Evolutionary conservation across 2,113 vertebrate genomes (phyloP).

Genomic region (Phyllostomus discolor): DNA sequence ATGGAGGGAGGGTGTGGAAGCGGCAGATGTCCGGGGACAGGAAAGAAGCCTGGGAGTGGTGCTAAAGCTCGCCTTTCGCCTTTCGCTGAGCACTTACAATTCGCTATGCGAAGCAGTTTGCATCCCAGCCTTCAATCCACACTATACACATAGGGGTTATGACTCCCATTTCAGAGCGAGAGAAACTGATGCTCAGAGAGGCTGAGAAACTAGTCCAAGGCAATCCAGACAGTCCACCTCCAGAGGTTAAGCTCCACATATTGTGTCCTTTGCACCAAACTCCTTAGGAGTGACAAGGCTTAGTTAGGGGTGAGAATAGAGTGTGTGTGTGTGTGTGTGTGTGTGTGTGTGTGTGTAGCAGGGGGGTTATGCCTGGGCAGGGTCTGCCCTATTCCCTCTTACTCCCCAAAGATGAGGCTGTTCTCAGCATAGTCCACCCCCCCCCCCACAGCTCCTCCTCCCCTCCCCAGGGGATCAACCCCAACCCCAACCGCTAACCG

Average conservation of each 20-base stretch:
- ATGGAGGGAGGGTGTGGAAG: background rate
- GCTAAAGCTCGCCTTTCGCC: background rate
- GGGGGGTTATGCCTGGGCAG: background rate
- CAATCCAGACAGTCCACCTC: background rate
- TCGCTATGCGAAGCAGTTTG: background rate
- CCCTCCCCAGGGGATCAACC: background rate
- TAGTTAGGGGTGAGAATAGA: background rate
- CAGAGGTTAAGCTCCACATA: background rate
- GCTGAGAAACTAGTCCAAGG: background rate
- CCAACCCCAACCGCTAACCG: background rate
- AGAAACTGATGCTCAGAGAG: slow-evolving; percentile 39
- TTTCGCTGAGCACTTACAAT: background rate
- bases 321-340: background rate
- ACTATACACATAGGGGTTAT: background rate
- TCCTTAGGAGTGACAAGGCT: background rate
- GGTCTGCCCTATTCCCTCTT: background rate
- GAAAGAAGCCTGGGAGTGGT: background rate
- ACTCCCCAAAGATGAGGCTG: background rate
- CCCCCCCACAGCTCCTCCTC: background rate
- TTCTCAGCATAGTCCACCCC: background rate
- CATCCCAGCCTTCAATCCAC: background rate
- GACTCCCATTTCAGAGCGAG: background rate
- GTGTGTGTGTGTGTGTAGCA: too few relatives aligned
- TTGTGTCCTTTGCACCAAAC: background rate
- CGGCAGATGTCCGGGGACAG: background rate